Conservation (phyloP, 2,113 vertebrate genomes). For the Eulacestoma nigropectus region DNA sequence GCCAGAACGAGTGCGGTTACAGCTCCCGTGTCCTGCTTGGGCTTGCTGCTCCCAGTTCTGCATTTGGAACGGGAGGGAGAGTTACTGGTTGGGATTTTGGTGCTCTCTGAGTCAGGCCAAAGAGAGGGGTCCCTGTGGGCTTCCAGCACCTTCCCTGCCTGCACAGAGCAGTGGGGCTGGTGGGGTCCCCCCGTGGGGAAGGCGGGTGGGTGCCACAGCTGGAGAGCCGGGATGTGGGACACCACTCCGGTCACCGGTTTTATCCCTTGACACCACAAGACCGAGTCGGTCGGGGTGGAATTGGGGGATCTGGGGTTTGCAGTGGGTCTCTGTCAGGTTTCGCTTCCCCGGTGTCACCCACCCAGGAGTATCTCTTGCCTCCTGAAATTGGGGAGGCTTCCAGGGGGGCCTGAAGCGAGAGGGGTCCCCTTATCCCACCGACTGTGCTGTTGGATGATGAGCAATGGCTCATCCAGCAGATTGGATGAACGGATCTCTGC, state of each 20-base stretch:
- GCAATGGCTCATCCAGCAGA: neutral
- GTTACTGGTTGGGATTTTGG: neutral
- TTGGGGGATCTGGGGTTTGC: neutral
- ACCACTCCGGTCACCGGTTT: neutral
- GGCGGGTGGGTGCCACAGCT: neutral
- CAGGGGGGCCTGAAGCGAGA: fast-evolving
- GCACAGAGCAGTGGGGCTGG: neutral
- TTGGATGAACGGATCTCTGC: neutral
- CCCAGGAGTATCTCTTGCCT: fast-evolving
- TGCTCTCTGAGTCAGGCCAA: neutral
- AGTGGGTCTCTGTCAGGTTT: neutral
- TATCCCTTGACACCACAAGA: neutral
- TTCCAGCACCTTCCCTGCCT: neutral
- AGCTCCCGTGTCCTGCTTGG: neutral
- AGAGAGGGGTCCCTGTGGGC: fast-evolving
- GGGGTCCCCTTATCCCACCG: neutral
- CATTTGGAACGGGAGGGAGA: neutral
- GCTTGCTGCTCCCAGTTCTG: neutral
- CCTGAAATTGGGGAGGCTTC: neutral
- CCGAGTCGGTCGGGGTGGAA: fast-evolving
- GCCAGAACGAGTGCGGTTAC: neutral
- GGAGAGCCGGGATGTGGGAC: neutral
- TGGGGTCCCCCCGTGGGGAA: neutral
- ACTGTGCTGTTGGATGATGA: fast-evolving
- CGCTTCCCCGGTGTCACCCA: fast-evolving